Evolutionary conservation across 1,140 invertebrate genomes (phyloP), one percentile per base, ranked within the genome.

Genomic region (Teleopsis dalmanni): DNA sequence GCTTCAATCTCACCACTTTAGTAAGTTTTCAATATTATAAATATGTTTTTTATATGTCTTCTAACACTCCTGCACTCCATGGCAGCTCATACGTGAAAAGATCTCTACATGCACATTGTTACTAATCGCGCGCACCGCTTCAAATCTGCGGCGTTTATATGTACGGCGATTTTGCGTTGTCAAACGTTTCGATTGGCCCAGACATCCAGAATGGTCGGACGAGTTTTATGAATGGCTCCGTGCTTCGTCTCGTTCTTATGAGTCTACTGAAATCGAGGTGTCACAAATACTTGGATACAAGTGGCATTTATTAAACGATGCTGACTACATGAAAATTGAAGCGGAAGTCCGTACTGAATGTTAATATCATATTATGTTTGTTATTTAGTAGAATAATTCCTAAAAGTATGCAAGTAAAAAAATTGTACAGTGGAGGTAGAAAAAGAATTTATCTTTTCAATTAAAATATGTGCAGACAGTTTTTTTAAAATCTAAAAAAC

Each of bases 41-140:
- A 14, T 29, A 38, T 16, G 13, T 21, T 26, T 16, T 11, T 22
- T 36, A 16, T 35, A 7, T 11, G 36, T 27, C 11, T 16, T 26
- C 5, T 5, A 25, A 3, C 8, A 22, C 19, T 6, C 1, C 10
- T 46, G 18, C 19, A 19, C 16, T 35, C 14, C 29, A 23, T 36
- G 23, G 21, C 56, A 86, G 84, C 73, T 87, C 54, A 78, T 91
- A 14, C 76, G 84, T 4, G 87, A 91, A 59, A 75, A 84, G 60
- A 79, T 92, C 42, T 91, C 88, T 2, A 89, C 88, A 0, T 76
- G 82, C 0, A 90, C 87, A 2, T 74, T 89, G 11, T 65, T 92
- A 22, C 71, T 91, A n/a, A 74, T 91, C 23, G 84, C 81, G 0
- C 73, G 76, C 29, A 79, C 77, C 2, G 80, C 79, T 3, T 79